Base-by-base conservation (phyloP, 2,113 vertebrate species). In the Bufo gargarizans region DNA sequence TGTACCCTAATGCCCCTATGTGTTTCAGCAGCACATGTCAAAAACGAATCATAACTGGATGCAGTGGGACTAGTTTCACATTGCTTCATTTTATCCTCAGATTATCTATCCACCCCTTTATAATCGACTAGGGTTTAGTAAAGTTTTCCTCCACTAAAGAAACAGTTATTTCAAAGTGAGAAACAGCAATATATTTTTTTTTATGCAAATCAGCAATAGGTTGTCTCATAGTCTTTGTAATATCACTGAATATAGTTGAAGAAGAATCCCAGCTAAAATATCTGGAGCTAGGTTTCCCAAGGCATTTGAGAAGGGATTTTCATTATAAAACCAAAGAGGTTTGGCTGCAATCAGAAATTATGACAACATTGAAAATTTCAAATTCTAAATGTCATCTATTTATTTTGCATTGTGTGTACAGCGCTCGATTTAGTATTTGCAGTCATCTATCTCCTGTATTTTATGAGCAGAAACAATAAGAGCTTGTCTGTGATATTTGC, bases 391-490 rank as follows among this genome's bases (percentile, higher is more conserved):
- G 0, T 10, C 17, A 76, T 50, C 45, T 19, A 17, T 76, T 49
- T 20, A 19, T 50, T 50, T 43, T 76, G 13, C 47, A 49, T 17
- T 76, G 45, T 20, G 45, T 13, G 16, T 22, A 22, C 19, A 78
- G 22, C 6, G 49, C n/a, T 78, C 56, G 12, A 11, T 56, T 55
- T 78, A 13, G 50, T 5, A 9, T 78, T 78, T 78, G 17, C 13
- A 19, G 59, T 76, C 72, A 77, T 77, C 49, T 11, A 19, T 53
- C 77, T 58, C 47, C 13, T 43, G 77, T 6, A 80, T 59, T 43
- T 80, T 43, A n/a, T 58, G 59, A 67, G 10, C 47, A 67, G 81
- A n/a, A 65, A 82, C 80, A 82, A 61, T 63, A 82, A n/a, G 33
- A 50, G 10, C 43, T n/a, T 83, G 61, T 67, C 33, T 49, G 33